Evolutionary conservation across 1,140 invertebrate species (phyloP).

Genomic region (Solenopsis fugax): DNA sequence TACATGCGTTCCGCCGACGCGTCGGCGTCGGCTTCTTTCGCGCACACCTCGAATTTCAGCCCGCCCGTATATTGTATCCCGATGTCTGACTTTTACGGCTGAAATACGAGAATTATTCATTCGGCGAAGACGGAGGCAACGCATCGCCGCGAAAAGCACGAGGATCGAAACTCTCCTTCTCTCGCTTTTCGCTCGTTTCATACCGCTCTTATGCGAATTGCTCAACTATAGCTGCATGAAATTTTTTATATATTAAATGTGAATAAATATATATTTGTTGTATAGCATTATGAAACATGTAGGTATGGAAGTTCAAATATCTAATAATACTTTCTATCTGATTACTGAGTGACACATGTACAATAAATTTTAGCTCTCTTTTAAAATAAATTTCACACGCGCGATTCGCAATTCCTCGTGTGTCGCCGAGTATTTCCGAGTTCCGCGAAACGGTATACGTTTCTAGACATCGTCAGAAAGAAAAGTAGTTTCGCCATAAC

Average conservation of each 20-base stretch:
- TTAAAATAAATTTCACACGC: constrained; percentile 15
- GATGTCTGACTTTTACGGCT: constrained; percentile 36
- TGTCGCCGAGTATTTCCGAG: neutral
- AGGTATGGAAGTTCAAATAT: neutral
- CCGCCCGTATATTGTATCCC: constrained; percentile 40
- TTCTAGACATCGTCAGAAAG: constrained; percentile 9
- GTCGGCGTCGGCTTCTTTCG: constrained; percentile 32
- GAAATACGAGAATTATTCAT: constrained; percentile 47
- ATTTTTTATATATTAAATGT: constrained; percentile 7
- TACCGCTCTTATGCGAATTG: neutral
- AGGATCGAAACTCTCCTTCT: constrained; percentile 36
- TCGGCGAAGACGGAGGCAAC: neutral
- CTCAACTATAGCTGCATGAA: neutral
- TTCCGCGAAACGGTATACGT: neutral
- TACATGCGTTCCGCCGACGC: constrained; percentile 63
- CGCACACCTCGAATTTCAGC: constrained; percentile 27
- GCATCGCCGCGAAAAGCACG: constrained; percentile 13
- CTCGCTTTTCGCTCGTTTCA: constrained; percentile 5
- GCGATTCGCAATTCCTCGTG: constrained; percentile 25
- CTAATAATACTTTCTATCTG: neutral
- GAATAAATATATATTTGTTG: neutral
- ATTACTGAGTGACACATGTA: neutral
- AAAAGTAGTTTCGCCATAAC: constrained; percentile 35
- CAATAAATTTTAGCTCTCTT: neutral
- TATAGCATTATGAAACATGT: neutral